Conservation (phyloP, 2,888 invertebrate genomes). For the Tipula unca region DNA sequence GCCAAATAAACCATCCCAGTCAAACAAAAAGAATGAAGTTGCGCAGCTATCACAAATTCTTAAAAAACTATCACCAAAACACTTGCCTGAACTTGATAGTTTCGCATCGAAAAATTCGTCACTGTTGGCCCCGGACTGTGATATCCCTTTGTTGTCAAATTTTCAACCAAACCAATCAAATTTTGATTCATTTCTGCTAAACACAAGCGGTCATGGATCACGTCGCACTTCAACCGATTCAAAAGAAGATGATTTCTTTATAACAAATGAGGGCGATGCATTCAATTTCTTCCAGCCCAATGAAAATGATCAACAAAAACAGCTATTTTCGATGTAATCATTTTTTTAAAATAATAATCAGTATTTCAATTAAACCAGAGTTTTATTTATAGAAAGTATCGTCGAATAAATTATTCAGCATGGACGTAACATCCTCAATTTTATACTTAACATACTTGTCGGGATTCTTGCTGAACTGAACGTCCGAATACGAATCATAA, state of each 20-base stretch:
- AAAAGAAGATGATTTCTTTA: background rate
- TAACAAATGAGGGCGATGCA: background rate
- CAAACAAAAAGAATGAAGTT: background rate
- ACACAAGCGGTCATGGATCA: background rate
- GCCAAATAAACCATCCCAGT: background rate
- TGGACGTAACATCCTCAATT: slow-evolving; percentile 72
- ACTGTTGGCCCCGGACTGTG: too few species aligned
- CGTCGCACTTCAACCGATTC: background rate
- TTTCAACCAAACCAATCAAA: background rate
- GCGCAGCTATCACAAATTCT: background rate
- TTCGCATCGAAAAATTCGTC: background rate
- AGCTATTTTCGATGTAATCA: background rate
- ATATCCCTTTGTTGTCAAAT: background rate
- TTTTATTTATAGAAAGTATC: slow-evolving; percentile 41
- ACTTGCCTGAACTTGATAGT: background rate
- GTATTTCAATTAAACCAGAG: too few species aligned
- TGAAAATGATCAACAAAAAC: background rate
- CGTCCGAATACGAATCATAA: slow-evolving; percentile 58
- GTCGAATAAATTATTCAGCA: slow-evolving; percentile 88
- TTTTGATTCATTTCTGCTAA: background rate
- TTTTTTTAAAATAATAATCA: background rate
- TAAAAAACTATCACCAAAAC: background rate
- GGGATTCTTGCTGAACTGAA: slow-evolving; percentile 85
- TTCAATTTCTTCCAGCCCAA: background rate
- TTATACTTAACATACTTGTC: slow-evolving; percentile 89